Conservation (phyloP, 1,140 invertebrate genomes). For the Habropoda laboriosa region DNA sequence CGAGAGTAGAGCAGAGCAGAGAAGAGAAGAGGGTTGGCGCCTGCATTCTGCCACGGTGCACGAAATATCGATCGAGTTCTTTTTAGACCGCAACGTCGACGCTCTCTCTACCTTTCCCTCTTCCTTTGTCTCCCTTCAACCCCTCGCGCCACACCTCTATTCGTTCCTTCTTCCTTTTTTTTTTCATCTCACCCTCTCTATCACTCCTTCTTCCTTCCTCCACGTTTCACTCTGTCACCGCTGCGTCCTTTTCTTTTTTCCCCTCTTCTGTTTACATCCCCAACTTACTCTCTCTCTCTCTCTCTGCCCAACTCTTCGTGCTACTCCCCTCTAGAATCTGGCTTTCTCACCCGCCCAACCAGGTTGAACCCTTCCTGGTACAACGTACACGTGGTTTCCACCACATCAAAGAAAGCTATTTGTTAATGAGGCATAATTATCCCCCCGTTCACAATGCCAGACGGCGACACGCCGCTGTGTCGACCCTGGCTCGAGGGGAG, state of each 20-base stretch:
- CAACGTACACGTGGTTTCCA: conserved; percentile 60
- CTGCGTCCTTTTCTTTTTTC: conserved; percentile 1
- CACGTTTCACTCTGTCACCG: conserved; percentile 3
- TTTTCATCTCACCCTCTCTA: not conserved
- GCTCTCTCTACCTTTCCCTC: conserved; percentile 27
- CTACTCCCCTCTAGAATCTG: not conserved
- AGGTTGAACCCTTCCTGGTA: conserved; percentile 12
- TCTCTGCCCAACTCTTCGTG: not conserved
- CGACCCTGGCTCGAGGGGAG: not conserved
- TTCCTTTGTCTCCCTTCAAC: conserved; percentile 37
- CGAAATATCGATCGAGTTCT: conserved; percentile 70
- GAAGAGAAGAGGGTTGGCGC: conserved; percentile 10
- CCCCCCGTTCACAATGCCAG: conserved; percentile 58
- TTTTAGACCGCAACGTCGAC: conserved; percentile 62
- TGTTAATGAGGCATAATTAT: conserved; percentile 76
- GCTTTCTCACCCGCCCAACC: not conserved
- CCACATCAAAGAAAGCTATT: conserved; percentile 74
- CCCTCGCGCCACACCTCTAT: conserved; percentile 1
- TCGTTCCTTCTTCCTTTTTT: not conserved
- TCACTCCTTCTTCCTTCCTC: not conserved
- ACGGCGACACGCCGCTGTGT: conserved; percentile 43
- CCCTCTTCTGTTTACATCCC: conserved; percentile 26
- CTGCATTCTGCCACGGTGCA: conserved; percentile 47
- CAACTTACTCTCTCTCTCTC: not conserved
- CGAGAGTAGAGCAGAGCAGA: too few species aligned